Percentiles rank a stretch among this genome's conserved stretches.
Conservation (phyloP, 2,113 vertebrate genomes). For the Rousettus leschenaultii region DNA sequence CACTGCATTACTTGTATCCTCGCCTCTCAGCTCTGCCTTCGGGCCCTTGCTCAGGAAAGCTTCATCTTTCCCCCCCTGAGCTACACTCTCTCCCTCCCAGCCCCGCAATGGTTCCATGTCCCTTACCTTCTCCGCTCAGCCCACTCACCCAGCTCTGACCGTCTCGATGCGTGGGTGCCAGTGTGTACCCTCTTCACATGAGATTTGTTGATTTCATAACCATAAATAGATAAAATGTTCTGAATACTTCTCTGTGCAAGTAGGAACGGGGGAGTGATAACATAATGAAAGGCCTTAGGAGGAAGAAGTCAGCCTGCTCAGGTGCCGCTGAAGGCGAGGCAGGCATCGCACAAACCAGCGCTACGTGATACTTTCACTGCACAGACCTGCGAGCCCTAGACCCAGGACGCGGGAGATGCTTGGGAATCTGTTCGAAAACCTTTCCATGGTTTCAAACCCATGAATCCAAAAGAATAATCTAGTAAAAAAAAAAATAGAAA, state of each 20-base stretch:
- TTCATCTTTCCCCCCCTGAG: not conserved
- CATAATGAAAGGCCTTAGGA: constrained; percentile 37
- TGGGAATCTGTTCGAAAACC: not conserved
- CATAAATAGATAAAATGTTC: constrained; percentile 71
- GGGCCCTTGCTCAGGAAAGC: not conserved
- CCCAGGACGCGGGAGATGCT: not conserved
- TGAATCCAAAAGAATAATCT: not conserved
- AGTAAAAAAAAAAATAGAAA: not conserved
- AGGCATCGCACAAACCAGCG: not conserved
- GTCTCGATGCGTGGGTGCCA: not conserved
- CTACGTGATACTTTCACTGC: not conserved
- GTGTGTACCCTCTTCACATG: constrained; percentile 42
- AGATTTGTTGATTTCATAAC: constrained; percentile 71
- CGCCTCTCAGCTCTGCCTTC: not conserved
- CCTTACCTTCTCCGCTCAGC: not conserved
- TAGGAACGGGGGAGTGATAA: constrained; percentile 18
- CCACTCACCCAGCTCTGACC: constrained; percentile 23
- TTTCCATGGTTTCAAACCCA: not conserved
- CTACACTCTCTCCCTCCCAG: not conserved
- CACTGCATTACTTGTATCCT: not conserved
- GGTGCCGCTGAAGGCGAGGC: not conserved
- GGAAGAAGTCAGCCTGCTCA: not conserved
- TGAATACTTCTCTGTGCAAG: constrained; percentile 38
- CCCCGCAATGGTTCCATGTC: not conserved
- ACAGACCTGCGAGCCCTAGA: not conserved